A percentile compares a stretch with the other conserved stretches of the same genome.
Conservation (phyloP, 1,140 invertebrate genomes). For the Drosophila erecta region DNA sequence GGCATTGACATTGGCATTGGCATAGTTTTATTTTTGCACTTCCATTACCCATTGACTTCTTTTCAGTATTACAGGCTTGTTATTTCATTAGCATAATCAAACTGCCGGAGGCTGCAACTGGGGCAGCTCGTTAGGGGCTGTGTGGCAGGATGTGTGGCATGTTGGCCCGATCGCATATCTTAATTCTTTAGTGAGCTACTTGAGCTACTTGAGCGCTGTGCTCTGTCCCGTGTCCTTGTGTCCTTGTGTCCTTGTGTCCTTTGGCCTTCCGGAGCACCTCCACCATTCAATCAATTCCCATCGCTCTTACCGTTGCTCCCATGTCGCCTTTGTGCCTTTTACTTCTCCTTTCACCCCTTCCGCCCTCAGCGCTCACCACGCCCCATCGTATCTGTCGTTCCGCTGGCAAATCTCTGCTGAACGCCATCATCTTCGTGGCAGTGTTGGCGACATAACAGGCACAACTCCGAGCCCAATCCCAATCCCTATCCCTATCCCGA, state of each 20-base stretch:
- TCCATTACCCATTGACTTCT: constrained; percentile 16
- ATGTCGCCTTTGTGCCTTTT: constrained; percentile 69
- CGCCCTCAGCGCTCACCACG: background rate
- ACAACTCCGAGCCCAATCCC: constrained; percentile 13
- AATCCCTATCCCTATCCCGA: constrained; percentile 9
- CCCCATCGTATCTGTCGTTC: constrained; percentile 7
- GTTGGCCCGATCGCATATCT: constrained; percentile 50
- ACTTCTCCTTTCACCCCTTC: constrained; percentile 22
- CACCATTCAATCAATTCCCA: constrained; percentile 79
- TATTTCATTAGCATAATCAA: constrained; percentile 83
- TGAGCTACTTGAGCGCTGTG: background rate
- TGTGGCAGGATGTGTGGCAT: background rate
- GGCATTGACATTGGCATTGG: constrained; percentile 52
- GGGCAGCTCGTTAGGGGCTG: background rate
- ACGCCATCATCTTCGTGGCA: constrained; percentile 77
- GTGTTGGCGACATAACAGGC: constrained; percentile 78
- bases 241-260: constrained; percentile 1
- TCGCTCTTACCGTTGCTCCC: constrained; percentile 67
- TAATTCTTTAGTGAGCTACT: constrained; percentile 63
- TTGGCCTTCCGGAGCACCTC: background rate
- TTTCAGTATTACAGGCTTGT: constrained; percentile 72
- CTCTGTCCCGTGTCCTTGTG: too few species aligned
- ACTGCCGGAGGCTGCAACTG: constrained; percentile 29
- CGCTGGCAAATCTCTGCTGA: constrained; percentile 68
- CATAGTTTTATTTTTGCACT: constrained; percentile 63